Evolutionary conservation across 2,113 vertebrate species (phyloP).

Genomic region (Empidonax traillii): DNA sequence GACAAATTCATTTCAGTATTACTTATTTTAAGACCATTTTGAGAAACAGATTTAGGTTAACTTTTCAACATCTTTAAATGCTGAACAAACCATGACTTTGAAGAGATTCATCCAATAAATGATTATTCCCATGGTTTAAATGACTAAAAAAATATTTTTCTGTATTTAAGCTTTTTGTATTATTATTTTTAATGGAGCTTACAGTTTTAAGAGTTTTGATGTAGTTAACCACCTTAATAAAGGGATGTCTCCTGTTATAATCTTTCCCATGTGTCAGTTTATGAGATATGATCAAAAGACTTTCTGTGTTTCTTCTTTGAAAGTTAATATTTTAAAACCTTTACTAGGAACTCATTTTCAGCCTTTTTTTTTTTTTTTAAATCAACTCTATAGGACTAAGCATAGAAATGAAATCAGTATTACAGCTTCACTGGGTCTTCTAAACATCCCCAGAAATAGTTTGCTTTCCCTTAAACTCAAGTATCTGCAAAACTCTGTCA

Average conservation of each 20-base stretch:
- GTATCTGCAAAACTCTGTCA: accelerated
- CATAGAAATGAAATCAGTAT: not conserved
- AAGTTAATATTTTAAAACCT: not conserved
- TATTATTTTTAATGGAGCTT: not conserved
- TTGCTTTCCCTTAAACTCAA: not conserved
- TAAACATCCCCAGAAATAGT: not conserved
- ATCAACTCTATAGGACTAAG: not conserved
- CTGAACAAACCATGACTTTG: not conserved
- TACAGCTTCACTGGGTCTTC: not conserved
- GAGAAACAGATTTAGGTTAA: not conserved
- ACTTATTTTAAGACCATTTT: not conserved
- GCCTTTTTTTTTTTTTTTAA: too few species aligned
- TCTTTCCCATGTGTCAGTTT: not conserved
- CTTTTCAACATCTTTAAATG: not conserved
- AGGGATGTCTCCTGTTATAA: not conserved
- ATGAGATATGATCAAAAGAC: not conserved
- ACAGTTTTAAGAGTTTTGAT: not conserved
- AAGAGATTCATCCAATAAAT: not conserved
- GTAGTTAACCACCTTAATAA: not conserved
- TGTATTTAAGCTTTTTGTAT: not conserved
- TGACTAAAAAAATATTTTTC: accelerated
- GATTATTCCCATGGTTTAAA: not conserved
- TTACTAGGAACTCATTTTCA: not conserved
- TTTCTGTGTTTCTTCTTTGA: not conserved
- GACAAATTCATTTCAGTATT: not conserved